Base-by-base conservation (phyloP, 2,888 invertebrate genomes). In the Drosophila antonietae region DNA sequence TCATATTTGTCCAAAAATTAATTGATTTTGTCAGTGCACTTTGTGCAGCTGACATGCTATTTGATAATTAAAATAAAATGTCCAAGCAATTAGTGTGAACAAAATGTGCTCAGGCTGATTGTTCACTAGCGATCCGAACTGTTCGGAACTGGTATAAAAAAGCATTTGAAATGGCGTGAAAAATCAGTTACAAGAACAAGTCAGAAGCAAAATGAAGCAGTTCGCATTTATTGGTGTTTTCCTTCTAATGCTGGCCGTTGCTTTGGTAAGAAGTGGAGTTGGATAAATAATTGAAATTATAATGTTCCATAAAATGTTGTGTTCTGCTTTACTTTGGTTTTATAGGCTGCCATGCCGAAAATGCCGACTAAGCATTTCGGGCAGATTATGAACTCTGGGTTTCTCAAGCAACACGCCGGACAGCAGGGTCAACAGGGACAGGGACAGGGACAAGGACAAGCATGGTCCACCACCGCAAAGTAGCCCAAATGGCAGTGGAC, bases 181-280 rank as follows among this genome's bases (percentile, higher is more conserved):
- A 56, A 46, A 37, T 72, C 62, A 83, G 88, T 88, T 41, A 37
- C 44, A 67, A 35, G 44, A 14, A 39, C 57, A 51, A 31, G 18
- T 18, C 49, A 33, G 6, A 33, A 2, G 31, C n/a, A 84, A 57
- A 56, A 83, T 83, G 83, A 83, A 83, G 62, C 78, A 84, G 46
- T 89, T 83, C 18, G 75, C 71, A 68, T 58, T 89, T 18, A 71
- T 83, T 71, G 82, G 69, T 59, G 51, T 84, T 15, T 44, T 83
- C 7, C 47, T 89, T 7, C 28, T 89, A 47, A 66, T 81, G 28
- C 51, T 83, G 73, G 75, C 73, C 37, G 47, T 88, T 35, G 88
- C 69, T 4, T 15, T 81, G 85, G 83, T 83, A 44, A 87, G 89
- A 44, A 87, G 89, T 61, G 28, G 23, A 9, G 9, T 8, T 9